phyloP scores from a whole-genome alignment of 2,113 vertebrate genomes.

The Sinocyclocheilus anophthalmus region DNA sequence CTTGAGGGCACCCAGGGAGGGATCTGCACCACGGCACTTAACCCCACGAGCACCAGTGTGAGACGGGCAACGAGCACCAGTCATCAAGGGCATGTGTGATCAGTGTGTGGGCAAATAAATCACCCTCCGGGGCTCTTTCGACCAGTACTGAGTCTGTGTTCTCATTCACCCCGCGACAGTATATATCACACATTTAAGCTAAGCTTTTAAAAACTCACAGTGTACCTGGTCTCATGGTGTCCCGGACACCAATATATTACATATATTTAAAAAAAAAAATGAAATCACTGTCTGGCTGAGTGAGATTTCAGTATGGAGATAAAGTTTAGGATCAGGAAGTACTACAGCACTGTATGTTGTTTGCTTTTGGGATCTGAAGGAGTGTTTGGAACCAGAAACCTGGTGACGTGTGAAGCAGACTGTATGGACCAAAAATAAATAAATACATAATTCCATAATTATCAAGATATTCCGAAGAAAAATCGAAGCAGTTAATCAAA shows the following conservation, averaged over 20 bases:
- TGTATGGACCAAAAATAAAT: too few relatives aligned
- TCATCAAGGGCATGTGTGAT: too few relatives aligned
- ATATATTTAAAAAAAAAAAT: background rate
- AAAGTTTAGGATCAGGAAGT: background rate
- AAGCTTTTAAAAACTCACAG: background rate
- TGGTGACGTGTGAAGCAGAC: background rate
- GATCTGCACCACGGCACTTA: too few relatives aligned
- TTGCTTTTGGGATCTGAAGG: background rate
- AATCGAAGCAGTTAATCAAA: conserved; percentile 39
- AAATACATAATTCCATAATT: background rate
- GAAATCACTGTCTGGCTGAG: background rate
- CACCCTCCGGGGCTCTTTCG: too few relatives aligned
- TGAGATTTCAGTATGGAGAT: background rate
- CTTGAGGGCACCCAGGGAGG: too few relatives aligned
- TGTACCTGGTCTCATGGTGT: too few relatives aligned
- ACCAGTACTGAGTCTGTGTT: too few relatives aligned
- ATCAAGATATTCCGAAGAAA: background rate
- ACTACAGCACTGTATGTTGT: background rate
- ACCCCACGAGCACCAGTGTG: too few relatives aligned
- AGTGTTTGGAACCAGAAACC: background rate
- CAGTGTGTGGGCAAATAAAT: too few relatives aligned
- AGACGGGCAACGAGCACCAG: too few relatives aligned
- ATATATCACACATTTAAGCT: too few relatives aligned
- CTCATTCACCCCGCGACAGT: too few relatives aligned
- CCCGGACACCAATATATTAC: background rate